These are phyloP conservation scores for Oenanthe melanoleuca DNA, from an alignment of 2,113 vertebrate genomes.

Conservation along the genomic window DNA sequence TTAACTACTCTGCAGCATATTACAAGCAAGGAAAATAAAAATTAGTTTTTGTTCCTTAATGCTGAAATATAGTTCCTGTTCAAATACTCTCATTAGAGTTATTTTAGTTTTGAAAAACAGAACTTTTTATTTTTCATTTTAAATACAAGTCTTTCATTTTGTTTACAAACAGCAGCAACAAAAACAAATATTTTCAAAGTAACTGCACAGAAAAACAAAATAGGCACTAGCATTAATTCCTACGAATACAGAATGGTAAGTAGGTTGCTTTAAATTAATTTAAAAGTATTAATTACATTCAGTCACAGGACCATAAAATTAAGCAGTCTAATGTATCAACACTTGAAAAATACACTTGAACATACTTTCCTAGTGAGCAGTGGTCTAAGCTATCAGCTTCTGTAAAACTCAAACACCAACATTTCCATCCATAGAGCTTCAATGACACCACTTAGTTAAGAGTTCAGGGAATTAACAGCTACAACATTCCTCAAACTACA, in stretches of 20 bases:
- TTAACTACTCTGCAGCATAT: not conserved
- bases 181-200: not conserved
- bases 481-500: not conserved
- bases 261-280: constrained; percentile 33
- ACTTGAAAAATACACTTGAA: constrained; percentile 57
- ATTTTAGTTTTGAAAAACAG: not conserved
- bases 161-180: not conserved
- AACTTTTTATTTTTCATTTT: not conserved
- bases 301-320: constrained; percentile 48
- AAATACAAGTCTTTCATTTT: constrained; percentile 1
- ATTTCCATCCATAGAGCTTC: not conserved
- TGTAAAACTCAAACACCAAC: not conserved
- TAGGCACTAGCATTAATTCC: not conserved
- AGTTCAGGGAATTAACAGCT: not conserved
- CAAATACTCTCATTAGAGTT: not conserved
- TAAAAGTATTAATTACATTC: constrained; percentile 43
- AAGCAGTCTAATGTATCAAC: constrained; percentile 18
- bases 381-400: not conserved
- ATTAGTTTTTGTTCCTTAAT: not conserved
- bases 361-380: constrained; percentile 1
- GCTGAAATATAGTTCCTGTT: not conserved
- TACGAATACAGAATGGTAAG: not conserved
- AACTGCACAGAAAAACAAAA: not conserved
- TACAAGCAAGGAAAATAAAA: not conserved
- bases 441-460: not conserved